Conservation (phyloP, 2,888 invertebrate genomes). For the Cryptocephalus primarius region DNA sequence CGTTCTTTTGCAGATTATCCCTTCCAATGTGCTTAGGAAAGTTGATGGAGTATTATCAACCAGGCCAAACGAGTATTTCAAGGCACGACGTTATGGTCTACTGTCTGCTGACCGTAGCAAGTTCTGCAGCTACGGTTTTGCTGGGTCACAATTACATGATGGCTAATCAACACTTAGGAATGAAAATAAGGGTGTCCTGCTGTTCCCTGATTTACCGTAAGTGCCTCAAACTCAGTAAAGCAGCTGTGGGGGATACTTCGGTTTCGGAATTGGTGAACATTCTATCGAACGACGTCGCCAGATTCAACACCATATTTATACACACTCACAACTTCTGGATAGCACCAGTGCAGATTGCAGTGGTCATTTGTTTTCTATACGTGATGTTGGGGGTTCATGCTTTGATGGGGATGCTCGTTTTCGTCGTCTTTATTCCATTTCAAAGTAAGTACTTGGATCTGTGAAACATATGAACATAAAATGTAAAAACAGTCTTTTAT, state of each 20-base stretch:
- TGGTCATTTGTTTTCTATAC: constrained; percentile 31
- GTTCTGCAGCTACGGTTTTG: background rate
- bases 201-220: constrained; percentile 10
- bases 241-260: constrained; percentile 5
- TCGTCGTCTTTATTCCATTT: constrained; percentile 26
- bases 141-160: constrained; percentile 36
- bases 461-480: too few species aligned
- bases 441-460: constrained; percentile 29
- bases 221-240: constrained; percentile 9
- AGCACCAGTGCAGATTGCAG: constrained; percentile 49
- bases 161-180: constrained; percentile 9
- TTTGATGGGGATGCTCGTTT: constrained; percentile 31
- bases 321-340: constrained; percentile 44
- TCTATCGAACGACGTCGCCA: background rate
- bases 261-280: constrained; percentile 11
- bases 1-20: constrained; percentile 2
- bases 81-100: constrained; percentile 6
- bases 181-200: constrained; percentile 9
- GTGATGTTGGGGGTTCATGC: constrained; percentile 30
- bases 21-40: constrained; percentile 3
- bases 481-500: too few species aligned
- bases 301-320: too few species aligned
- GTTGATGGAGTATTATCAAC: constrained; percentile 3
- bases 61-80: constrained; percentile 5
- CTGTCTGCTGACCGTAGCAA: constrained; percentile 6